A percentile compares a stretch with the other conserved stretches of the same genome.
Evolutionary conservation across 2,113 vertebrate species (phyloP).

Genomic region (Struthidea cinerea): DNA sequence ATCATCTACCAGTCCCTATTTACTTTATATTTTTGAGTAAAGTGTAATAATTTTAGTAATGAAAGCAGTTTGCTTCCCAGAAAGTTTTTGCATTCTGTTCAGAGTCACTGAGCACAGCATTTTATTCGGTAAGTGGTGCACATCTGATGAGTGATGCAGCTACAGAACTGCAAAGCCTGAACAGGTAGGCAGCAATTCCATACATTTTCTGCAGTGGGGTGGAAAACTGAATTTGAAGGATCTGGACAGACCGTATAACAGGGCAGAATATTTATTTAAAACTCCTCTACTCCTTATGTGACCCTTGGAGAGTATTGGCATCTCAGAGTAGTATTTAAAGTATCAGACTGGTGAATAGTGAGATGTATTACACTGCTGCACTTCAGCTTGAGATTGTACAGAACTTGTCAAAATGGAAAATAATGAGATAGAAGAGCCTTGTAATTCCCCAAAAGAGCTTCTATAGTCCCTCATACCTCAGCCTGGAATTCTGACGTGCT

Average conservation of each 20-base stretch:
- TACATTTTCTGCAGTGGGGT: neutral
- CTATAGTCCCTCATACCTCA: neutral
- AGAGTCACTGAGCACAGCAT: neutral
- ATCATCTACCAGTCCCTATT: neutral
- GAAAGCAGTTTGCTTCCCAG: neutral
- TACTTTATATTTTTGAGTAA: slow-evolving; percentile 10
- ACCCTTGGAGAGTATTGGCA: neutral
- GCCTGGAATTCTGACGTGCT: neutral
- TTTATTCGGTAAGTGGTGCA: neutral
- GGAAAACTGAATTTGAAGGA: neutral
- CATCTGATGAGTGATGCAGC: neutral
- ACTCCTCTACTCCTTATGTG: neutral
- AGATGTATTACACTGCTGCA: neutral
- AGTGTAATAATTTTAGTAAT: neutral
- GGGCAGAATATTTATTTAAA: neutral
- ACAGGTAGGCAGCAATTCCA: neutral
- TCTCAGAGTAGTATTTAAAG: neutral
- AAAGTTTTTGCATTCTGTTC: slow-evolving; percentile 1
- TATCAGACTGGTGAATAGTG: neutral
- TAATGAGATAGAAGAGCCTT: neutral
- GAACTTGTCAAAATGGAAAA: neutral
- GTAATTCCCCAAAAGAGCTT: neutral
- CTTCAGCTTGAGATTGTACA: neutral
- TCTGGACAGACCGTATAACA: neutral
- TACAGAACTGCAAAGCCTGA: neutral